phyloP scores from a whole-genome alignment of 2,888 invertebrate genomes.

The Dryocosmus kuriphilus region DNA sequence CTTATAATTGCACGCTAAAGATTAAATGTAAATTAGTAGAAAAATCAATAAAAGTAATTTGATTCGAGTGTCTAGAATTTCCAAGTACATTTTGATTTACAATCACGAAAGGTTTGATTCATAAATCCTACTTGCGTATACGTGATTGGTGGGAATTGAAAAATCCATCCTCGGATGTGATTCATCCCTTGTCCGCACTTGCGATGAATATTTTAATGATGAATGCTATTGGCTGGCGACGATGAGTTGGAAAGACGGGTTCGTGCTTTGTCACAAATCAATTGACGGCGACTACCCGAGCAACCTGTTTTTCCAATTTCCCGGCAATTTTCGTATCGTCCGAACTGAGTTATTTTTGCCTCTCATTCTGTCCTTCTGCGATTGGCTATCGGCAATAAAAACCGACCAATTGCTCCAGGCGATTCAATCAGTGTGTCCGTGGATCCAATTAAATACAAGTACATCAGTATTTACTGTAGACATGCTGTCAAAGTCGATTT shows the following conservation, averaged over 20 bases:
- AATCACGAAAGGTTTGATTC: constrained; percentile 54
- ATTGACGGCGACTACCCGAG: constrained; percentile 51
- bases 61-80: constrained; percentile 58
- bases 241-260: constrained; percentile 52
- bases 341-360: constrained; percentile 37
- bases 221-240: constrained; percentile 45
- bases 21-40: background rate
- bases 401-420: constrained; percentile 22
- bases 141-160: constrained; percentile 61
- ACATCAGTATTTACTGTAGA: background rate
- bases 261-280: constrained; percentile 65
- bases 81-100: constrained; percentile 59
- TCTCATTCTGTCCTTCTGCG: constrained; percentile 14
- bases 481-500: background rate
- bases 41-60: background rate
- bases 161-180: constrained; percentile 62
- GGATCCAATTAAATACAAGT: background rate
- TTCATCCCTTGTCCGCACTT: constrained; percentile 53
- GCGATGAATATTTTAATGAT: constrained; percentile 72
- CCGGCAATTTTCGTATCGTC: constrained; percentile 45
- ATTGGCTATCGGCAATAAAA: constrained; percentile 20
- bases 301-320: constrained; percentile 38
- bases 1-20: too few species aligned
- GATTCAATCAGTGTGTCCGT: constrained; percentile 8
- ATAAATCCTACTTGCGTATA: constrained; percentile 57